Percentiles rank a stretch among this genome's conserved stretches.
Evolutionary conservation across 2,113 vertebrate species (phyloP).

Genomic region (Numenius arquata): DNA sequence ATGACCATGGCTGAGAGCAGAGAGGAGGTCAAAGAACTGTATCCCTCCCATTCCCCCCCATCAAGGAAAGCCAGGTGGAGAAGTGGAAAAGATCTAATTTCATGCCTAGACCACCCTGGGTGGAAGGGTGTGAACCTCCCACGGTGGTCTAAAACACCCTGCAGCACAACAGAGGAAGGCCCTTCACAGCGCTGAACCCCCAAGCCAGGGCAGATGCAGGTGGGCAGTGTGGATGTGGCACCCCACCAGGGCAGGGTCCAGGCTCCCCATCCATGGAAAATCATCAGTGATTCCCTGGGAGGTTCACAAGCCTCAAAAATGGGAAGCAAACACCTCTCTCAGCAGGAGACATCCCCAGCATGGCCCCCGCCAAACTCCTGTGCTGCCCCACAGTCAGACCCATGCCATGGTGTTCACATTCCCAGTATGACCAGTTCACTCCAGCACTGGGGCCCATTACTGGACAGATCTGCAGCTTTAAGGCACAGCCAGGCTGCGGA

Average conservation of each 20-base stretch:
- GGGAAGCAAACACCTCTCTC: not conserved
- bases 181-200: not conserved
- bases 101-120: not conserved
- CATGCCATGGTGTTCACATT: accelerated
- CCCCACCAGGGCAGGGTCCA: accelerated
- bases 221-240: not conserved
- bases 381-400: not conserved
- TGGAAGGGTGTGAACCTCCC: not conserved
- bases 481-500: not conserved
- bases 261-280: not conserved
- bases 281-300: not conserved
- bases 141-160: not conserved
- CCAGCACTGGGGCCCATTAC: accelerated
- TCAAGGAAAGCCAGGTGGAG: not conserved
- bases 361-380: not conserved
- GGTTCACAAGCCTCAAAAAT: not conserved
- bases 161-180: not conserved
- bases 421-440: not conserved
- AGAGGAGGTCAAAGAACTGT: not conserved
- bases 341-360: not conserved
- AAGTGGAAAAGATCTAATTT: not conserved
- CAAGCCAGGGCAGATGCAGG: not conserved
- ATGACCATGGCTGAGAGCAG: not conserved
- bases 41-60: accelerated
- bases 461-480: not conserved